A percentile compares a stretch with the other conserved stretches of the same genome.
phyloP scores from a whole-genome alignment of 2,797 vertebrate genomes.

The Micrastur ruficollis region DNA sequence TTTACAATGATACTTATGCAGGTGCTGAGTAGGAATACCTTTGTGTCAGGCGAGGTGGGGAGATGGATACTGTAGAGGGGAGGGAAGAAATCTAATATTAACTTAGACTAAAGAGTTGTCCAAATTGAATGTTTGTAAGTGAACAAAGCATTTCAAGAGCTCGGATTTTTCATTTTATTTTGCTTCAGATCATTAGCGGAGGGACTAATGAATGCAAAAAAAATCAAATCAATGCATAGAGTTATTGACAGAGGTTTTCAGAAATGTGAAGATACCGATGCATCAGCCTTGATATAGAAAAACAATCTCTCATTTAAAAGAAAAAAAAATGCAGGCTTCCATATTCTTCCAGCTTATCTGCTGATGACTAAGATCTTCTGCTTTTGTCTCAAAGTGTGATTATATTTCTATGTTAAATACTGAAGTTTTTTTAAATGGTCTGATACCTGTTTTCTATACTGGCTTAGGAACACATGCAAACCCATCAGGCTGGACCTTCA shows the following conservation, averaged over 20 bases:
- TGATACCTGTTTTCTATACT: not conserved
- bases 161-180: not conserved
- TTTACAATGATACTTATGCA: not conserved
- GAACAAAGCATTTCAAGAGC: not conserved
- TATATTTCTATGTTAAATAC: not conserved
- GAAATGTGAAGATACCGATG: not conserved
- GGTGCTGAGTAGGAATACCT: not conserved
- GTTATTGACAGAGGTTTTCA: not conserved
- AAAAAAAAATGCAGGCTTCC: not conserved
- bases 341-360: not conserved
- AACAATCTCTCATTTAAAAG: not conserved
- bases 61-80: not conserved
- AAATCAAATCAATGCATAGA: not conserved
- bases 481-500: constrained; percentile 92
- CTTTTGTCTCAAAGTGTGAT: not conserved
- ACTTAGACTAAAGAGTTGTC: not conserved
- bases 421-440: not conserved
- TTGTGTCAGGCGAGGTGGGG: not conserved
- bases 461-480: constrained; percentile 90
- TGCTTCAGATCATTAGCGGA: not conserved
- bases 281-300: not conserved
- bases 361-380: not conserved
- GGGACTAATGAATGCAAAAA: not conserved
- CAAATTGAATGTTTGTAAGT: not conserved
- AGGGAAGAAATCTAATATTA: accelerated